Evolutionary conservation across 1,140 invertebrate genomes (phyloP).

Genomic region (Hyles vespertilio): DNA sequence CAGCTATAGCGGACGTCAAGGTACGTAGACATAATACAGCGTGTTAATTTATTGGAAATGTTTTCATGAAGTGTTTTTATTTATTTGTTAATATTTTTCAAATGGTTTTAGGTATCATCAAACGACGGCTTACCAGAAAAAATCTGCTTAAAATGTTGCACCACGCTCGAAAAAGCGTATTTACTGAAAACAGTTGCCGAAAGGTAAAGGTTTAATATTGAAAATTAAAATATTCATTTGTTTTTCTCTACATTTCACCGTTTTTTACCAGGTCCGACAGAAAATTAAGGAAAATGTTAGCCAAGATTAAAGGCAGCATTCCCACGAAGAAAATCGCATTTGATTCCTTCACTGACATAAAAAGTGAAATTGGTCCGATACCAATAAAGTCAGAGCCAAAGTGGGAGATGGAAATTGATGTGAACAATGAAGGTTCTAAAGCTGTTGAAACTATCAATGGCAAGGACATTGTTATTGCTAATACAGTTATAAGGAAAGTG

Average conservation of each 20-base stretch:
- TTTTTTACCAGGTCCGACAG: conserved; percentile 41
- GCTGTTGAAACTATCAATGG: conserved; percentile 42
- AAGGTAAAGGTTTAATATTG: conserved; percentile 34
- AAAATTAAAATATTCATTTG: too few relatives aligned
- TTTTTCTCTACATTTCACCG: too few relatives aligned
- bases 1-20: conserved; percentile 66
- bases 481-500: conserved; percentile 65
- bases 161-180: conserved; percentile 60
- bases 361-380: conserved; percentile 65
- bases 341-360: conserved; percentile 66
- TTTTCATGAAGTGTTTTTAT: not conserved
- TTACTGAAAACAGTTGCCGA: conserved; percentile 65
- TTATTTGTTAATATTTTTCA: not conserved
- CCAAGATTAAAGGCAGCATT: conserved; percentile 34
- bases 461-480: conserved; percentile 64
- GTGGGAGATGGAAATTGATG: conserved; percentile 66
- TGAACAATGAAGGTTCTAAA: conserved; percentile 24
- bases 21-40: conserved; percentile 27
- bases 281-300: conserved; percentile 50
- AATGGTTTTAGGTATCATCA: conserved; percentile 42
- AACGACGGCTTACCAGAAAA: conserved; percentile 67
- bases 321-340: conserved; percentile 67
- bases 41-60: too few relatives aligned
- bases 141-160: conserved; percentile 64
- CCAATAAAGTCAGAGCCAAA: conserved; percentile 56